Percentiles rank a stretch among this genome's conserved stretches.
Conservation (phyloP, 2,113 vertebrate species). For the Cyanoderma ruficeps region DNA sequence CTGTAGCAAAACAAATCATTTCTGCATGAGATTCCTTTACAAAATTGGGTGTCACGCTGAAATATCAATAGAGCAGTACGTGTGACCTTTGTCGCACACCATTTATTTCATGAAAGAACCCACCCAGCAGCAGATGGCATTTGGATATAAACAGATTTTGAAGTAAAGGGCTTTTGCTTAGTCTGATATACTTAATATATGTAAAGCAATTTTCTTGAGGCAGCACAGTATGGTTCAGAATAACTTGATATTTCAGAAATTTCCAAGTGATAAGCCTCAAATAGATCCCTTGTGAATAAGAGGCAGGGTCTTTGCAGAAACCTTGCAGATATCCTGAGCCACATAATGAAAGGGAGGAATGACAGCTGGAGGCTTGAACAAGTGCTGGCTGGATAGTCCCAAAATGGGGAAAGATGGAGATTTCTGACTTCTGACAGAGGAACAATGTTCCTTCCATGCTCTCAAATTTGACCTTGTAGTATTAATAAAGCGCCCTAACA, state of each 20-base stretch:
- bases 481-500: background rate
- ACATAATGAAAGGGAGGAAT: background rate
- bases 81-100: background rate
- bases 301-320: background rate
- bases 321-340: background rate
- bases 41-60: background rate
- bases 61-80: slow-evolving; percentile 24
- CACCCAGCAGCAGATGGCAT: slow-evolving; percentile 42
- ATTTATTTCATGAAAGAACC: background rate
- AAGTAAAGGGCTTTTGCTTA: slow-evolving; percentile 36
- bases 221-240: slow-evolving; percentile 18
- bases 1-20: background rate
- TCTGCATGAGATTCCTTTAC: slow-evolving; percentile 10
- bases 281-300: background rate
- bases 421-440: background rate
- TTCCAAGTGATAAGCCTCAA: slow-evolving; percentile 5
- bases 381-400: background rate
- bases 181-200: slow-evolving; percentile 19
- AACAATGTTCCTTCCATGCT: background rate
- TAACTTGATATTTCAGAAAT: slow-evolving; percentile 32
- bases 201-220: slow-evolving; percentile 45
- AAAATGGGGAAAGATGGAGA: background rate
- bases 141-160: slow-evolving; percentile 49
- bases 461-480: background rate
- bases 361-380: background rate